Evolutionary conservation across 1,140 invertebrate species (phyloP).

Genomic region (Rhyzopertha dominica): DNA sequence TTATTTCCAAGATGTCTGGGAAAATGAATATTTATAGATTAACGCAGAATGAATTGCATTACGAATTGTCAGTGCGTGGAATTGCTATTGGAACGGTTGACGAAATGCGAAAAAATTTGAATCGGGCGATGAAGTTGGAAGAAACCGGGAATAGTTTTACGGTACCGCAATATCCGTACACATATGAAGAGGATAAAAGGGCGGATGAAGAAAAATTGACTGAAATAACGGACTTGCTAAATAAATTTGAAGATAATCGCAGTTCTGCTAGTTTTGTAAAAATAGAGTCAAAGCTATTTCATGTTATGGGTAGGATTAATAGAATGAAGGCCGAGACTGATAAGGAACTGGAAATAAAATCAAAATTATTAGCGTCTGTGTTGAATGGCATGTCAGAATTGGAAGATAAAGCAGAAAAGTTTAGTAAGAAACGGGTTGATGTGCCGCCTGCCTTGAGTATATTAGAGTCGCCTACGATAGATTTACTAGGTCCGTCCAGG

Average conservation of each 20-base stretch:
- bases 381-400: no score
- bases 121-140: constrained; percentile 1
- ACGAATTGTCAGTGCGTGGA: no score
- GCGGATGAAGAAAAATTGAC: background rate
- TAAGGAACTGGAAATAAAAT: no score
- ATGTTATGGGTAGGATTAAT: no score
- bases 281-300: no score
- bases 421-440: no score
- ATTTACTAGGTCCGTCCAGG: background rate
- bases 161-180: background rate
- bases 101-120: constrained; percentile 1
- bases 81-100: constrained; percentile 6
- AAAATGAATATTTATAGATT: no score
- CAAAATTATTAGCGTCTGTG: no score
- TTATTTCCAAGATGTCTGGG: no score
- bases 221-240: background rate
- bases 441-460: background rate
- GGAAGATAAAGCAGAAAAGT: no score
- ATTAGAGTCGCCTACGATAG: background rate
- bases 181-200: constrained; percentile 1
- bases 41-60: no score
- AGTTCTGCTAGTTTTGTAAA: background rate
- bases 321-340: no score
- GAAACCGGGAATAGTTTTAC: background rate
- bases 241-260: background rate